These are phyloP conservation scores for Tympanoctomys barrerae DNA, from an alignment of 2,797 vertebrate genomes.

Conservation along the genomic window DNA sequence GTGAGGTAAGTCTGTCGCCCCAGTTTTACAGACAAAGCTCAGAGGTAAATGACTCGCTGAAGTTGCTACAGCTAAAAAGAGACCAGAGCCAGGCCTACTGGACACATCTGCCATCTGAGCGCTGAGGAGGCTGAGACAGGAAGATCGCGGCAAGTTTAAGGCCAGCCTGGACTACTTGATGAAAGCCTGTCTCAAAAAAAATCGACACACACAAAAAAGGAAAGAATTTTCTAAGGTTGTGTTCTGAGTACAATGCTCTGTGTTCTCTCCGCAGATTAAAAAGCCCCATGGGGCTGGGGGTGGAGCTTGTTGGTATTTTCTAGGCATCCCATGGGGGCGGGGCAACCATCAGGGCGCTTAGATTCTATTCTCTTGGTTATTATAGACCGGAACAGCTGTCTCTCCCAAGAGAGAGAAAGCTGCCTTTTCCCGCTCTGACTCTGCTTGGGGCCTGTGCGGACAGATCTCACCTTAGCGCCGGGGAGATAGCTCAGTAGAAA, in stretches of 20 bases:
- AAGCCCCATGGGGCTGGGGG: not conserved
- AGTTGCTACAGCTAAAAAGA: not conserved
- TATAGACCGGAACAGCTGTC: not conserved
- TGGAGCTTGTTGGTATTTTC: not conserved
- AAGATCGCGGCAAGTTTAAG: not conserved
- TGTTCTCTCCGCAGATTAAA: not conserved
- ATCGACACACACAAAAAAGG: not conserved
- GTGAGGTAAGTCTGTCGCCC: not conserved
- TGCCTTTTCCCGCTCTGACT: no score
- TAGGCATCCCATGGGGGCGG: not conserved
- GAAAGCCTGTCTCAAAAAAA: not conserved
- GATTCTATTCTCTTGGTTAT: not conserved
- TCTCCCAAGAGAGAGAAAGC: not conserved
- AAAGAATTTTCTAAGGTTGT: not conserved
- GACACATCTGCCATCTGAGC: not conserved
- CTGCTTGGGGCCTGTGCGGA: not conserved
- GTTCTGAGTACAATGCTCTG: not conserved
- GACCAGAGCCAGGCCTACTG: not conserved
- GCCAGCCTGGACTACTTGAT: not conserved
- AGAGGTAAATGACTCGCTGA: not conserved
- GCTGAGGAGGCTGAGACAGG: not conserved
- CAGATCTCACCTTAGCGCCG: not conserved
- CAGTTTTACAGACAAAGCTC: not conserved
- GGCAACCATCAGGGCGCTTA: not conserved
- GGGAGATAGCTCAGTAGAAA: no score